phyloP scores from a whole-genome alignment of 2,113 vertebrate species.

The Danionella cerebrum region DNA sequence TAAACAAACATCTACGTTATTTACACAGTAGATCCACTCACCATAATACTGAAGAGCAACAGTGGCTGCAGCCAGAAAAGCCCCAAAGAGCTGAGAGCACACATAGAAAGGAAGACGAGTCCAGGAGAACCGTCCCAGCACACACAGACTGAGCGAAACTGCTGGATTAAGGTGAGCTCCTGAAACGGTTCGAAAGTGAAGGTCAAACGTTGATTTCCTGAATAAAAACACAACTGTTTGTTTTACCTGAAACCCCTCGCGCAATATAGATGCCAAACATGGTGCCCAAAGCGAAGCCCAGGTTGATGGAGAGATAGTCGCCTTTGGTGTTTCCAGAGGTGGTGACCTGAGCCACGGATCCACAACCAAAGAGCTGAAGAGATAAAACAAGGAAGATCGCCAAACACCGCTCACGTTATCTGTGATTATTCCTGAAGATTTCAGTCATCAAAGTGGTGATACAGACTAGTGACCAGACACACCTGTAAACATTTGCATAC shows the following conservation, averaged over 20 bases:
- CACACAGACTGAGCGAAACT: slow-evolving; percentile 69
- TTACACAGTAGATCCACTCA: slow-evolving; percentile 36
- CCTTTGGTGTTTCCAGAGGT: slow-evolving; percentile 66
- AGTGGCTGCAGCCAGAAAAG: slow-evolving; percentile 63
- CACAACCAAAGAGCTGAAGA: slow-evolving; percentile 70
- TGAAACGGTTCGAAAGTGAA: too few species aligned
- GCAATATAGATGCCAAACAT: slow-evolving; percentile 63
- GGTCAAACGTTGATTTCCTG: too few species aligned
- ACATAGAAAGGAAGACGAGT: slow-evolving; percentile 67
- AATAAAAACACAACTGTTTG: not conserved
- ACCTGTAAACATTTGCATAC: too few species aligned
- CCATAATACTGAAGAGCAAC: slow-evolving; percentile 70
- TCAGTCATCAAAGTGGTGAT: too few species aligned
- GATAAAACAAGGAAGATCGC: too few species aligned
- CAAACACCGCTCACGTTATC: too few species aligned
- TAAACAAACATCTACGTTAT: not conserved
- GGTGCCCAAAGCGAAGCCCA: slow-evolving; percentile 68
- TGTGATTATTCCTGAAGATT: too few species aligned
- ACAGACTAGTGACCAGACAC: too few species aligned
- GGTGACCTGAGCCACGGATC: slow-evolving; percentile 63
- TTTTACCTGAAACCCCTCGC: slow-evolving; percentile 72
- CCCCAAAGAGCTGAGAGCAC: slow-evolving; percentile 56
- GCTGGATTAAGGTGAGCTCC: slow-evolving; percentile 82
- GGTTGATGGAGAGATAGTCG: slow-evolving; percentile 62
- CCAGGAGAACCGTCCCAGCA: slow-evolving; percentile 68